A percentile compares a stretch with the other conserved stretches of the same genome.
Evolutionary conservation across 2,888 invertebrate species (phyloP).

Genomic region (Mesoligia furuncula): DNA sequence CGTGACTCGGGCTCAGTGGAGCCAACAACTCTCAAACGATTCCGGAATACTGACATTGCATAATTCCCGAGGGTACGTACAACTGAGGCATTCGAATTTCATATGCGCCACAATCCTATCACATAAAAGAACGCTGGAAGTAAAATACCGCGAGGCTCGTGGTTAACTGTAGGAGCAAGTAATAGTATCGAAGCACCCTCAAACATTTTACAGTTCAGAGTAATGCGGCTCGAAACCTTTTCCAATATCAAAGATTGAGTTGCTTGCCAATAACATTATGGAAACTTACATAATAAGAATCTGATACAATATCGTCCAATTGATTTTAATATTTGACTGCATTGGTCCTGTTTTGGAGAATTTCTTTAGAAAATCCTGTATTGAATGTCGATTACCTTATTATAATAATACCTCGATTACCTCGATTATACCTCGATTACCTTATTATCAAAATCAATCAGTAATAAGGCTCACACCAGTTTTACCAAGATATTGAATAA

Average conservation of each 20-base stretch:
- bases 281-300: conserved; percentile 3
- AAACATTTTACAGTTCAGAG: conserved; percentile 23
- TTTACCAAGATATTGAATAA: not conserved
- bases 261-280: conserved; percentile 15
- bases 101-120: conserved; percentile 41
- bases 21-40: conserved; percentile 43
- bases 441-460: too few relatives aligned
- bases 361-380: not conserved
- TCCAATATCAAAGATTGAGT: conserved; percentile 26
- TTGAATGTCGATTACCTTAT: too few relatives aligned
- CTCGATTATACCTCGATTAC: too few relatives aligned
- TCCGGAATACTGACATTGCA: conserved; percentile 49
- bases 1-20: conserved; percentile 45
- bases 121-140: conserved; percentile 6
- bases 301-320: conserved; percentile 21
- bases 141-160: conserved; percentile 2
- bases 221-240: conserved; percentile 18
- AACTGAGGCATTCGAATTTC: conserved; percentile 31
- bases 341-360: conserved; percentile 2
- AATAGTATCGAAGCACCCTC: not conserved
- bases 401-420: too few relatives aligned
- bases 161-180: not conserved
- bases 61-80: conserved; percentile 32
- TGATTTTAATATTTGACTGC: not conserved
- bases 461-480: not conserved